These are phyloP conservation scores for Amyelois transitella DNA, from an alignment of 1,140 invertebrate genomes.

Conservation along the genomic window DNA sequence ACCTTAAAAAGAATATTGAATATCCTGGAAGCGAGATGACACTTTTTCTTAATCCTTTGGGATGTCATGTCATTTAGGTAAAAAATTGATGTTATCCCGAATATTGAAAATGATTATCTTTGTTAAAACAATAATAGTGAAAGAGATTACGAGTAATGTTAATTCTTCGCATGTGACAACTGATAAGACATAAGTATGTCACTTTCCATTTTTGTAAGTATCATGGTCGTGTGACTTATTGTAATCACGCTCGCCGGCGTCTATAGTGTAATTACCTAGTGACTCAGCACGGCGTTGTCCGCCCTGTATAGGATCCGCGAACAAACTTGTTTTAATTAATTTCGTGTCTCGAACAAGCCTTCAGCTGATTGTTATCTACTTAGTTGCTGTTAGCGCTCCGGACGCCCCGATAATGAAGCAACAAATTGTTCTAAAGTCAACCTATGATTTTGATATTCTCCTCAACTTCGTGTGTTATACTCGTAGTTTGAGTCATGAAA, in stretches of 20 bases:
- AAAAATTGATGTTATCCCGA: background rate
- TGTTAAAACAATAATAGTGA: too few relatives aligned
- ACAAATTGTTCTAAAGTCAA: slow-evolving; percentile 53
- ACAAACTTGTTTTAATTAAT: slow-evolving; percentile 75
- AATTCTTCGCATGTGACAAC: background rate
- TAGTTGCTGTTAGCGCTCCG: slow-evolving; percentile 66
- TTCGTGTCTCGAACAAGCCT: slow-evolving; percentile 72
- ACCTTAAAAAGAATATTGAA: slow-evolving; percentile 21
- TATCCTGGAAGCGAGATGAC: slow-evolving; percentile 13
- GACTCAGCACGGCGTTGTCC: slow-evolving; percentile 70
- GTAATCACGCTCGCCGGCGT: slow-evolving; percentile 29
- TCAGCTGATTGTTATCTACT: slow-evolving; percentile 72
- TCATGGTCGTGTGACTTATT: background rate
- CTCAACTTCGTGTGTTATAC: background rate
- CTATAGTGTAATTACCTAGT: slow-evolving; percentile 68
- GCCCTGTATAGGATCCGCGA: slow-evolving; percentile 70
- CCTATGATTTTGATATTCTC: slow-evolving; percentile 35
- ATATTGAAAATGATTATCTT: background rate
- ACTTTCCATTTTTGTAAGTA: background rate
- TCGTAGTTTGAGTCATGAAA: background rate
- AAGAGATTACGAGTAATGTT: background rate
- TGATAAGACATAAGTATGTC: background rate
- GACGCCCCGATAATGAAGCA: slow-evolving; percentile 62
- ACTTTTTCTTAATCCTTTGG: slow-evolving; percentile 20
- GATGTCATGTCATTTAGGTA: background rate